Evolutionary conservation across 2,888 invertebrate species (phyloP), one percentile per base, ranked within the genome.

Genomic region (Balanococcus diminutus): DNA sequence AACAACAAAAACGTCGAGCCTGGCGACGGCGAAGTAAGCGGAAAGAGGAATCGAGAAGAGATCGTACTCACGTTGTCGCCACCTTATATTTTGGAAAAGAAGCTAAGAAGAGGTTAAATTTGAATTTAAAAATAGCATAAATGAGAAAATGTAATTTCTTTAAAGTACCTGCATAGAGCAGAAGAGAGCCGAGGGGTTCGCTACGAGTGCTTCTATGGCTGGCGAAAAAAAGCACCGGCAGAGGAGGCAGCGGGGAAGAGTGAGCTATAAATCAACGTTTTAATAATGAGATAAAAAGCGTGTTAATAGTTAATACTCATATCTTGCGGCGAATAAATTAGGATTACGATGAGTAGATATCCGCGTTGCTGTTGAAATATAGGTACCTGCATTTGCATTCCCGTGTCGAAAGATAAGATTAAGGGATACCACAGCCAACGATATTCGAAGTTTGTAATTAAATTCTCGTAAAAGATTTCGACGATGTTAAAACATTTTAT

Each of bases 71-170:
- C 56, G 22, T 56, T 22, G 56, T 22, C 22, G 22, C 22, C 56
- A 8, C 22, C 56, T 19, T 51, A 51, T 56, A 56, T 56, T 22
- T 56, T 9, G 19, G 22, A 8, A 3, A 56, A 51, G 14, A 25
- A 67, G 28, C 28, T 16, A 31, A 67, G 25, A 67, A 28, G 16
- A 14, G 67, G 67, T 67, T 67, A 25, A 67, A 67, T 67, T 67
- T 67, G 67, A 67, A 67, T 67, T 67, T 67, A 67, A 67, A 67
- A 67, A 67, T 67, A 67, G 56, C 67, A 16, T 28, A 67, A 67
- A 67, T 67, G 67, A 67, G 67, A 67, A 67, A 67, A 67, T 28
- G 67, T 67, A 67, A 67, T 67, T 67, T 67, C 28, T 67, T 67
- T 16, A 25, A 67, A 67, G 28, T 28, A 28, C 28, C 67, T 67